phyloP scores from a whole-genome alignment of 1,140 invertebrate genomes.

The Holcopasites calliopsidis region DNA sequence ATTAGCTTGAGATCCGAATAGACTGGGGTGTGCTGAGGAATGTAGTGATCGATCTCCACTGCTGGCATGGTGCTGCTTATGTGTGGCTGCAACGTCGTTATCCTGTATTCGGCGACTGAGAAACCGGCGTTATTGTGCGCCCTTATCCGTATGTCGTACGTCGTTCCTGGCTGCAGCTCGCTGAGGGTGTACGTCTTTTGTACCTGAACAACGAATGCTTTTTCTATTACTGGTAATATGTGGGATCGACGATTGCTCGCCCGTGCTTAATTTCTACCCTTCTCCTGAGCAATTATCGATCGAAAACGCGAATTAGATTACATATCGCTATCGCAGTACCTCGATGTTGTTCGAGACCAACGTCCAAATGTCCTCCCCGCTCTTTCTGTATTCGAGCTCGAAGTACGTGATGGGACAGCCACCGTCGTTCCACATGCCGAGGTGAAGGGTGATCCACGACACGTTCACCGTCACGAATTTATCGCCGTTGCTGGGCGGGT shows the following conservation, averaged over 20 bases:
- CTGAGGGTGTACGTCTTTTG: conserved; percentile 88
- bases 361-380: conserved; percentile 80
- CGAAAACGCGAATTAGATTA: neutral
- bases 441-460: conserved; percentile 92
- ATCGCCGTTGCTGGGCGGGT: conserved; percentile 81
- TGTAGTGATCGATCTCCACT: conserved; percentile 76
- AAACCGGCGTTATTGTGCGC: conserved; percentile 96
- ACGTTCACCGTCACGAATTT: conserved; percentile 92
- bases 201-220: conserved; percentile 62
- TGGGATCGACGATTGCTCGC: neutral
- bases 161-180: conserved; percentile 90
- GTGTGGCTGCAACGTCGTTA: conserved; percentile 88
- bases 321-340: conserved; percentile 60
- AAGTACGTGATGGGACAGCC: conserved; percentile 94
- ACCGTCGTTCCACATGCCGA: conserved; percentile 93
- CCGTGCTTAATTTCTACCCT: neutral
- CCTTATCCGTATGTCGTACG: conserved; percentile 92
- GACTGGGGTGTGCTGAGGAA: conserved; percentile 75
- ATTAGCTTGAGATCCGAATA: conserved; percentile 77
- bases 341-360: conserved; percentile 82
- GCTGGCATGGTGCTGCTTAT: conserved; percentile 81
- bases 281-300: neutral
- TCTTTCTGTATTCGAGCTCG: conserved; percentile 88
- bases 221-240: neutral
- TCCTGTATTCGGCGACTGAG: conserved; percentile 92